A percentile compares a stretch with the other conserved stretches of the same genome.
Evolutionary conservation across 1,140 invertebrate genomes (phyloP).

Genomic region (Leguminivora glycinivorella): DNA sequence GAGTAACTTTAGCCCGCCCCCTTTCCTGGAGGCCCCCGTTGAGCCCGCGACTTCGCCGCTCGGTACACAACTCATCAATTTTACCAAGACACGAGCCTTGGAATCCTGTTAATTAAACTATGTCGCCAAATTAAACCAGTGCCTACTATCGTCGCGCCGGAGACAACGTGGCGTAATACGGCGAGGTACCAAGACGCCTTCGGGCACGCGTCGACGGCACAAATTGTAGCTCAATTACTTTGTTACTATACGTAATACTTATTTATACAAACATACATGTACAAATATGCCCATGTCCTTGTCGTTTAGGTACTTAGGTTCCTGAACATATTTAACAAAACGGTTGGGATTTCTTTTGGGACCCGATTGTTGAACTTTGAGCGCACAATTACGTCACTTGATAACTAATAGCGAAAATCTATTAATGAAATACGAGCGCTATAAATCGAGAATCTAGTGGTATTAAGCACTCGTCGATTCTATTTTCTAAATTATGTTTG

Average conservation of each 20-base stretch:
- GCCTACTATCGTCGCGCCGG: conserved; percentile 30
- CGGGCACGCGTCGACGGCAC: neutral
- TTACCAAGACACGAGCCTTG: conserved; percentile 64
- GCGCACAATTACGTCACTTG: too few species aligned
- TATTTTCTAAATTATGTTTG: too few species aligned
- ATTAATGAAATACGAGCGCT: too few species aligned
- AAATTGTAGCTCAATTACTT: conserved; percentile 8
- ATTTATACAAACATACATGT: neutral
- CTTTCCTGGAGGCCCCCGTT: conserved; percentile 30
- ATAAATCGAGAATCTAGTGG: too few species aligned
- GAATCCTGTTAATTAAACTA: conserved; percentile 75
- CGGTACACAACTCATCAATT: conserved; percentile 73
- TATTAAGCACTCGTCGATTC: too few species aligned
- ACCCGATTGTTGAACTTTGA: too few species aligned
- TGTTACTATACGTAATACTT: conserved; percentile 30
- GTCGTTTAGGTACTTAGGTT: too few species aligned
- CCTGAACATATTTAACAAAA: too few species aligned
- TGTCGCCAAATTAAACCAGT: conserved; percentile 65
- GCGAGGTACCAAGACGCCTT: conserved; percentile 34
- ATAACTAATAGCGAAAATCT: too few species aligned
- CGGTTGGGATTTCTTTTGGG: too few species aligned
- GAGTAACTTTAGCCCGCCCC: conserved; percentile 43
- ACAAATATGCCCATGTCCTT: neutral
- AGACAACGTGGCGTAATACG: conserved; percentile 41
- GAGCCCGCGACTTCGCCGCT: conserved; percentile 28